Evolutionary conservation across 2,113 vertebrate species (phyloP).

Genomic region (Nesoenas mayeri): DNA sequence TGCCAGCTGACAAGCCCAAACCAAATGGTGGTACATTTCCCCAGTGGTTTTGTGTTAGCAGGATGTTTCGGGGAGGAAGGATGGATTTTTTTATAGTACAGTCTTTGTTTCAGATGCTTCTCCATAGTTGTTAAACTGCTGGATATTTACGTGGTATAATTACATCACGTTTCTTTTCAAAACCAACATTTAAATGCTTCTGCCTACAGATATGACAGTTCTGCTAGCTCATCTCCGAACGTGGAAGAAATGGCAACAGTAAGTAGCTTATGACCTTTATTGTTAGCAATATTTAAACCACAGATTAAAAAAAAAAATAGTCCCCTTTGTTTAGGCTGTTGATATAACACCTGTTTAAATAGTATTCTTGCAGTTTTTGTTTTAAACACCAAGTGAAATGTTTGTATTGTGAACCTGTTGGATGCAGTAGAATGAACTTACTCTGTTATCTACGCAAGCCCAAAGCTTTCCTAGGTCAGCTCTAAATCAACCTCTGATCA

Average conservation of each 20-base stretch:
- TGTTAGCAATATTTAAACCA: not conserved
- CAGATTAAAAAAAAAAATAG: not conserved
- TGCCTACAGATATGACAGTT: constrained; percentile 64
- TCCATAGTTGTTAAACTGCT: not conserved
- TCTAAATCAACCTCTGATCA: not conserved
- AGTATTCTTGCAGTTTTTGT: not conserved
- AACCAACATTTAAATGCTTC: constrained; percentile 48
- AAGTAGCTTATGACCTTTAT: constrained; percentile 14
- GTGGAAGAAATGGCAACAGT: constrained; percentile 65
- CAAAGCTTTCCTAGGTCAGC: not conserved
- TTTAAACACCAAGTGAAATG: not conserved
- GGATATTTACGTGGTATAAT: not conserved
- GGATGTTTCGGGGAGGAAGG: not conserved
- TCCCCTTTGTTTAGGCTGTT: not conserved
- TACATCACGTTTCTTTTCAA: not conserved
- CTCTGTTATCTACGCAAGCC: not conserved
- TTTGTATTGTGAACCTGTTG: not conserved
- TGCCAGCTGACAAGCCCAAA: not conserved
- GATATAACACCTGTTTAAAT: not conserved
- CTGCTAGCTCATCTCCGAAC: constrained; percentile 4
- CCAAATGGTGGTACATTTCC: not conserved
- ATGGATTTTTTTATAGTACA: not conserved
- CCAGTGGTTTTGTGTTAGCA: not conserved
- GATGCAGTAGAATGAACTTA: not conserved
- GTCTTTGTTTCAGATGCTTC: not conserved